Conservation (phyloP, 2,797 vertebrate species). For the Arremon aurantiirostris region DNA sequence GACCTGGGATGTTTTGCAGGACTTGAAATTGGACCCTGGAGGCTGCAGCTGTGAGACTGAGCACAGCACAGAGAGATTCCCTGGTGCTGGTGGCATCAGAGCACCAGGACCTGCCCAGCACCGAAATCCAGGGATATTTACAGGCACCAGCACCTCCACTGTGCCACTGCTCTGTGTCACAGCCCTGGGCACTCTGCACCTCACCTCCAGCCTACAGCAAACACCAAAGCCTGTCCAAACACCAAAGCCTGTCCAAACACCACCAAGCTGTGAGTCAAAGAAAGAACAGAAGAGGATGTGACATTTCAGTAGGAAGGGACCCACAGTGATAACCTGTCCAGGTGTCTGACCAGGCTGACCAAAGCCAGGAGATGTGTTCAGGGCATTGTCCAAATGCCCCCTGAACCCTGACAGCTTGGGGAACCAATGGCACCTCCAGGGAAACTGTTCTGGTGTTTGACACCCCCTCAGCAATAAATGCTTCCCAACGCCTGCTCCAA, state of each 20-base stretch:
- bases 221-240: neutral
- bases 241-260: neutral
- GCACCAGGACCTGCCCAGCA: neutral
- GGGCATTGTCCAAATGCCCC: neutral
- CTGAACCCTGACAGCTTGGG: neutral
- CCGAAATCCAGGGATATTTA: neutral
- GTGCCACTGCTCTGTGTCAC: neutral
- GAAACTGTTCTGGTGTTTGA: neutral
- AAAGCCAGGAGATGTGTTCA: neutral
- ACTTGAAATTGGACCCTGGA: constrained; percentile 1
- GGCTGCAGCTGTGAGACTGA: neutral
- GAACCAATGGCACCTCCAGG: too few species aligned
- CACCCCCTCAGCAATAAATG: neutral
- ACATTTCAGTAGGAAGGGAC: neutral
- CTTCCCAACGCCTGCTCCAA: too few species aligned
- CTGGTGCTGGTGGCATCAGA: neutral
- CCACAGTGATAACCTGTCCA: neutral
- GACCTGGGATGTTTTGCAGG: neutral
- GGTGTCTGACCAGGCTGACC: neutral
- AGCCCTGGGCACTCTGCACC: neutral
- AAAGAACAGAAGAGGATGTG: neutral
- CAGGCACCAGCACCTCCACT: neutral
- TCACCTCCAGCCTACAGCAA: neutral
- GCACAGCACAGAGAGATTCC: neutral
- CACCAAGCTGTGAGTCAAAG: neutral